Percentiles rank a stretch among this genome's conserved stretches.
phyloP scores from a whole-genome alignment of 1,140 invertebrate genomes.

The Drosophila pandora region DNA sequence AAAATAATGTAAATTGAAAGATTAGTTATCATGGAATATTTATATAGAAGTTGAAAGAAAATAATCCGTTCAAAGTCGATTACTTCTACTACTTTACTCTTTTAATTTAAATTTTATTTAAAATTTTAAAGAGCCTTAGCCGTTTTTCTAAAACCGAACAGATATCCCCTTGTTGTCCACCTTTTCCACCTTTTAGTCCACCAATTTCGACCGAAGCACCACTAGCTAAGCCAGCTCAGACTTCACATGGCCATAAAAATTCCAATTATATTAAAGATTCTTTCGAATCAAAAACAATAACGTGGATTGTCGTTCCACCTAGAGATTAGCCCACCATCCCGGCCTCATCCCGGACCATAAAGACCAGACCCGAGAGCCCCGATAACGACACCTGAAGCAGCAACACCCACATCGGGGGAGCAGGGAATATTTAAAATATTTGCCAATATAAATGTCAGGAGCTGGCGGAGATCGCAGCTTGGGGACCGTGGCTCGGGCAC shows the following conservation, averaged over 20 bases:
- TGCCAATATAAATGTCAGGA: conserved; percentile 79
- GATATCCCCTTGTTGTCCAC: too few species aligned
- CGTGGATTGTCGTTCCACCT: background rate
- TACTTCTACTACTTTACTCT: too few species aligned
- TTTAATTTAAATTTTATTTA: too few species aligned
- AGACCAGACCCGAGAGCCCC: conserved; percentile 46
- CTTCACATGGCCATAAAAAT: conserved; percentile 64
- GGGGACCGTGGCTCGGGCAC: background rate
- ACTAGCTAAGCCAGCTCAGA: background rate
- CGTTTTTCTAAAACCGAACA: too few species aligned
- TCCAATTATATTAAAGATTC: conserved; percentile 64
- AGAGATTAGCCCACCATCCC: background rate
- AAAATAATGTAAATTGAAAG: background rate
- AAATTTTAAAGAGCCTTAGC: too few species aligned
- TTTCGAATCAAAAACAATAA: conserved; percentile 33
- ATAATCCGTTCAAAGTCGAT: too few species aligned
- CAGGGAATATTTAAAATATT: conserved; percentile 74
- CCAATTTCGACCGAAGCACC: background rate
- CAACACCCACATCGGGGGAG: conserved; percentile 38
- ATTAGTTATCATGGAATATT: too few species aligned
- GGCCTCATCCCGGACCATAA: conserved; percentile 4
- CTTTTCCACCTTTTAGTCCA: too few species aligned
- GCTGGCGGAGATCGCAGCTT: background rate
- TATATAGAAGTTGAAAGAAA: too few species aligned
- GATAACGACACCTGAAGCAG: conserved; percentile 56